phyloP scores from a whole-genome alignment of 2,797 vertebrate species.

The Labeo calbasu region DNA sequence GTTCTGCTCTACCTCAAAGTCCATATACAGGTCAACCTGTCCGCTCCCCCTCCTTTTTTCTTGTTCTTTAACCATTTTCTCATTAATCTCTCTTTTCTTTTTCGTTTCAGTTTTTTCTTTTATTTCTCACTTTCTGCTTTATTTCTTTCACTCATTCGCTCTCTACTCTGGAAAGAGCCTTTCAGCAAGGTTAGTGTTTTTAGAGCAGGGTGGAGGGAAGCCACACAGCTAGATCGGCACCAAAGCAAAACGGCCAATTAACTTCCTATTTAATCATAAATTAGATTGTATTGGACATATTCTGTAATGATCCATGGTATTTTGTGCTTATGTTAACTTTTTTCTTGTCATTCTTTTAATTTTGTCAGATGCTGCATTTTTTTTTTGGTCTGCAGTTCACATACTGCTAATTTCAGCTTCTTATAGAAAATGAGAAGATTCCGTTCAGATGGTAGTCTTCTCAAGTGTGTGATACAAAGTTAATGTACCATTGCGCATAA shows the following conservation, averaged over 20 bases:
- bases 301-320: constrained; percentile 58
- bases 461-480: constrained; percentile 41
- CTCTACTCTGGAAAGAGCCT: constrained; percentile 49
- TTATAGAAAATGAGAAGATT: constrained; percentile 24
- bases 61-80: constrained; percentile 15
- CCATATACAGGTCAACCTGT: constrained; percentile 36
- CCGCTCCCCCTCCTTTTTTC: too few relatives aligned
- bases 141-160: constrained; percentile 22
- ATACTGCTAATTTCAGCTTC: constrained; percentile 30
- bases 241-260: constrained; percentile 50
- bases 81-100: constrained; percentile 4
- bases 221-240: constrained; percentile 39
- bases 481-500: constrained; percentile 33
- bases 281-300: constrained; percentile 51
- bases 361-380: constrained; percentile 35
- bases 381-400: constrained; percentile 50
- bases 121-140: constrained; percentile 35
- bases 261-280: constrained; percentile 48
- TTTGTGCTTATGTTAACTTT: constrained; percentile 41
- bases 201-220: not conserved
- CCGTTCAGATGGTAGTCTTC: constrained; percentile 23
- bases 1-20: constrained; percentile 45
- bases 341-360: constrained; percentile 9
- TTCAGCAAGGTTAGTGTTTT: constrained; percentile 54
- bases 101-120: constrained; percentile 34